These are phyloP conservation scores for Tetrapedia diversipes DNA, from an alignment of 2,888 invertebrate genomes.

Conservation along the genomic window DNA sequence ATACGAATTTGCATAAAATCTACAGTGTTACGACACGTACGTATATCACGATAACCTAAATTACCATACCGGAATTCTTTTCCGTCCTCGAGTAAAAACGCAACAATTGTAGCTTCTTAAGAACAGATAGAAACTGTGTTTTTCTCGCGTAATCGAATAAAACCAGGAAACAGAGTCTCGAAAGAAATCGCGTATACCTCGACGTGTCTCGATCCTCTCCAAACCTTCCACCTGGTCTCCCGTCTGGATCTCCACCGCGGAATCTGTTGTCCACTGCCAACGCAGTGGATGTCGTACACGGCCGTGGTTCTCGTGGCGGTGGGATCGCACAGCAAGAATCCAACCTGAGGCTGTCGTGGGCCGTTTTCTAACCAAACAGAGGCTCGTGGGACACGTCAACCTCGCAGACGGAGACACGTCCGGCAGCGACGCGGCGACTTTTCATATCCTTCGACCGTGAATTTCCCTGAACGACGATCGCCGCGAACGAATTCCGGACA, in stretches of 20 bases:
- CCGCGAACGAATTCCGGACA: slow-evolving; percentile 25
- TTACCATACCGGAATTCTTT: too few relatives aligned
- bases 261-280: slow-evolving; percentile 54
- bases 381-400: slow-evolving; percentile 35
- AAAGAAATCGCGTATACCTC: slow-evolving; percentile 28
- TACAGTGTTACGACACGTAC: too few relatives aligned
- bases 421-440: slow-evolving; percentile 46
- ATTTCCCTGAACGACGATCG: slow-evolving; percentile 34
- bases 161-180: background rate
- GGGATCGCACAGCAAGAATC: slow-evolving; percentile 18
- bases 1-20: too few relatives aligned
- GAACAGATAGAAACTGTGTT: too few relatives aligned
- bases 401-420: slow-evolving; percentile 40
- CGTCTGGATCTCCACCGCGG: slow-evolving; percentile 52
- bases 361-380: slow-evolving; percentile 42
- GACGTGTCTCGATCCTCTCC: slow-evolving; percentile 31
- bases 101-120: too few relatives aligned
- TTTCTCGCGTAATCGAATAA: too few relatives aligned
- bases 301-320: slow-evolving; percentile 48
- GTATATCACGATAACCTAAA: too few relatives aligned
- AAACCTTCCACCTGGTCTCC: slow-evolving; percentile 54
- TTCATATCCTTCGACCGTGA: slow-evolving; percentile 57
- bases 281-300: slow-evolving; percentile 51
- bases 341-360: slow-evolving; percentile 2
- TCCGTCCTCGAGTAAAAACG: too few relatives aligned